Evolutionary conservation across 2,888 invertebrate genomes (phyloP), one percentile per base, ranked within the genome.

Genomic region (Lissonota sp.): DNA sequence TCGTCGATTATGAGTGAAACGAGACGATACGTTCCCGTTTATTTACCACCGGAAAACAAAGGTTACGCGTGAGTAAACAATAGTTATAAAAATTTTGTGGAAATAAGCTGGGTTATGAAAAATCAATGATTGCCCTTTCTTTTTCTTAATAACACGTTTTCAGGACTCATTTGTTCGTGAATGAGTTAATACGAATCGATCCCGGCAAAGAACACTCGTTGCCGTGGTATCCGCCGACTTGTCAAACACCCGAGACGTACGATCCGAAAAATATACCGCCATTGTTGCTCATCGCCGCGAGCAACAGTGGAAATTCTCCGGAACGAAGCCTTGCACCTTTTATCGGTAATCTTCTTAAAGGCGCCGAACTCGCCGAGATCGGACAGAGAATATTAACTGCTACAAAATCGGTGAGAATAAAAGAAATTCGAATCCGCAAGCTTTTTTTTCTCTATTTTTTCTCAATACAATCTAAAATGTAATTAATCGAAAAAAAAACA

Each of bases 141-240:
- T 63, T 76, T 66, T 12, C 72, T 75, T 62, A 14, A 62, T 55
- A 37, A 53, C 51, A 16, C 51, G 40, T 26, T 26, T 63, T 55
- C 76, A 88, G 88, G 55, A 88, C 86, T 16, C 85, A 88, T 63
- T 82, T 88, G 72, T 88, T 89, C 78, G 84, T 89, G 26, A 89
- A 84, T 78, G 94, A 95, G 44, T 94, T 94, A 69, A 95, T 96
- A 82, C 95, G 94, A 6, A 93, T 96, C 63, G 93, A 94, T 5
- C 92, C 93, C 10, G 93, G 93, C 4, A 93, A 93, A 10, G 95
- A 96, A 87, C 96, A 96, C 86, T 94, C 95, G 57, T 92, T 97
- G 82, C 97, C 97, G 3, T 97, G 96, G 96, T 95, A 96, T 89
- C 96, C 96, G 14, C 97, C 97, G 0, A 92, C 94, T 6, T 97